phyloP scores from a whole-genome alignment of 1,140 invertebrate species.

The Metaphire vulgaris region DNA sequence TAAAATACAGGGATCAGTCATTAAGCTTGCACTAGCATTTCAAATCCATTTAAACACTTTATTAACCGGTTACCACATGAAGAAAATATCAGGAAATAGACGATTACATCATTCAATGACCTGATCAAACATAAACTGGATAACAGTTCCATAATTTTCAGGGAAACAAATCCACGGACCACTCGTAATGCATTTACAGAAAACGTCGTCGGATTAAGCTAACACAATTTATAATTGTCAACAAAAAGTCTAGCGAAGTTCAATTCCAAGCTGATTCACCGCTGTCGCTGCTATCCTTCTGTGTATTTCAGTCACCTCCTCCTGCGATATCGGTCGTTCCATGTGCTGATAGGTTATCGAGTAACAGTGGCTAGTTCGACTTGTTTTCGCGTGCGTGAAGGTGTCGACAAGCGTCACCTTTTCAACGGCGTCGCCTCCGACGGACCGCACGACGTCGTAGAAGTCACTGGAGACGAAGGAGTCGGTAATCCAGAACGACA shows the following conservation, averaged over 20 bases:
- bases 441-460: slow-evolving; percentile 80
- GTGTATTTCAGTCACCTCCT: slow-evolving; percentile 81
- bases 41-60: no score
- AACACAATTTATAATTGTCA: no score
- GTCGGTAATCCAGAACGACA: slow-evolving; percentile 90
- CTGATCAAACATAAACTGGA: no score
- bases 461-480: slow-evolving; percentile 77
- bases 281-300: slow-evolving; percentile 64
- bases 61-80: no score
- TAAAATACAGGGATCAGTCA: no score
- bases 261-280: slow-evolving; percentile 62
- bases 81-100: no score
- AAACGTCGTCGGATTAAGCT: no score
- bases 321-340: slow-evolving; percentile 76
- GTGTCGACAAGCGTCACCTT: slow-evolving; percentile 74
- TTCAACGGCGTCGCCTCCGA: slow-evolving; percentile 85
- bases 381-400: slow-evolving; percentile 77
- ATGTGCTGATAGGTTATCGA: slow-evolving; percentile 88
- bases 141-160: no score
- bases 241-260: slow-evolving; percentile 42
- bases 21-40: no score
- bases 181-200: no score
- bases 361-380: slow-evolving; percentile 79
- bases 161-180: no score
- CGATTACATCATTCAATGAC: no score